Evolutionary conservation across 1,140 invertebrate species (phyloP), one percentile per base, ranked within the genome.

Genomic region (Brachionus koreanus): DNA sequence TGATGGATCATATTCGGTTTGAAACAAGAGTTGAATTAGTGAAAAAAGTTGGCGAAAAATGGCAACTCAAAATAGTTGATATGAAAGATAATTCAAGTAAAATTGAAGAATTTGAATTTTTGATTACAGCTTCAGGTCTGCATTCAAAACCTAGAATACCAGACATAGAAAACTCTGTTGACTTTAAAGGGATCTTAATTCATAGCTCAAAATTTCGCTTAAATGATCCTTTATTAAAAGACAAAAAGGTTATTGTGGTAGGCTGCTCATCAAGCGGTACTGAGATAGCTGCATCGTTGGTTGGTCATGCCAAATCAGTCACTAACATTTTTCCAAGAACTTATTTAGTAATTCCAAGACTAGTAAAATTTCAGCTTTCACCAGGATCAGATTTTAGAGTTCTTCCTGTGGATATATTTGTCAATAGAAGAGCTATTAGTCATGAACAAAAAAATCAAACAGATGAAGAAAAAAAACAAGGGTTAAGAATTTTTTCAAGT

Each of bases 131-230:
- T 9, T 29, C 52, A 0, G 76, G 76, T 39, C 13, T 61, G 4
- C 7, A 61, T n/a, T 33, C n/a, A 7, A 35, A 23, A 13, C 76
- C 76, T 9, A 33, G 9, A 3, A 57, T 79, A 33, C 76, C 76
- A 19, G 16, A 39, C 4, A 46, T 29, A 9, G 23, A 39, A 35
- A 25, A 29, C n/a, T 39, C 29, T 12, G 10, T 13, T n/a, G 10
- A 33, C 33, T 82, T 65, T 19, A 63, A 19, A 13, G 77, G 77
- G 1, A 65, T 25, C n/a, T 10, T 67, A 43, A 42, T 82, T 12
- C 77, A 82, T 25, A 82, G 77, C 25, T 33, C 77, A 2, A 39
- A 82, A 7, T 82, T 65, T 82, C 13, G 61, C 3, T n/a, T 29
- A 13, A 39, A 63, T 25, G 16, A 35, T 19, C 5, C 63, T 19